A percentile compares a stretch with the other conserved stretches of the same genome.
These are phyloP conservation scores for Orientallactaga sibirica DNA, from an alignment of 2,797 vertebrate species.

Conservation along the genomic window DNA sequence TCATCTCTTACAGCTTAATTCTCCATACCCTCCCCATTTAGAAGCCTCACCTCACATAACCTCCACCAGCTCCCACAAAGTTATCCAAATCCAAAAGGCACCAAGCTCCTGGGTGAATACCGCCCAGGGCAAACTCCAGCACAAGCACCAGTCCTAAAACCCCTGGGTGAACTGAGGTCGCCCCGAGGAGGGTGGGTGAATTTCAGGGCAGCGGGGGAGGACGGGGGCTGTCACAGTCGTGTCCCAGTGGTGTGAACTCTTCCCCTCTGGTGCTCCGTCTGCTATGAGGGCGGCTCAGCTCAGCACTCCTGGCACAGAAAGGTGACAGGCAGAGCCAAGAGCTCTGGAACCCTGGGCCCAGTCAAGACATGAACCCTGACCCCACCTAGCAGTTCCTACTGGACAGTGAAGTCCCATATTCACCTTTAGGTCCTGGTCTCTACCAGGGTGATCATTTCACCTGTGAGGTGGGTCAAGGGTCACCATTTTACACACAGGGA, in stretches of 20 bases:
- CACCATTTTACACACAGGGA: neutral
- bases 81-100: neutral
- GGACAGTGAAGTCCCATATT: neutral
- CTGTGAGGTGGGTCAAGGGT: neutral
- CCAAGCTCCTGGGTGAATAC: fast-evolving
- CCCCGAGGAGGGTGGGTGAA: neutral
- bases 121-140: neutral
- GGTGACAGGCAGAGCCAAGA: neutral
- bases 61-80: neutral
- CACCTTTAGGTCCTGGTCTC: neutral
- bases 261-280: neutral
- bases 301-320: neutral
- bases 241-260: neutral
- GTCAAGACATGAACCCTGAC: too few species aligned
- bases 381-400: neutral
- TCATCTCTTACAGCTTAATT: neutral
- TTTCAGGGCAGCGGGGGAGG: neutral
- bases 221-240: neutral
- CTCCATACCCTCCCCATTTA: fast-evolving
- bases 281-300: neutral
- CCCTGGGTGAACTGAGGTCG: neutral
- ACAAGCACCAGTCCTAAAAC: neutral
- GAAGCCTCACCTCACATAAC: neutral
- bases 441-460: neutral
- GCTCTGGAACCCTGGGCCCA: neutral